Conservation (phyloP, 1,140 invertebrate genomes). For the Leptinotarsa undecemlineata region DNA sequence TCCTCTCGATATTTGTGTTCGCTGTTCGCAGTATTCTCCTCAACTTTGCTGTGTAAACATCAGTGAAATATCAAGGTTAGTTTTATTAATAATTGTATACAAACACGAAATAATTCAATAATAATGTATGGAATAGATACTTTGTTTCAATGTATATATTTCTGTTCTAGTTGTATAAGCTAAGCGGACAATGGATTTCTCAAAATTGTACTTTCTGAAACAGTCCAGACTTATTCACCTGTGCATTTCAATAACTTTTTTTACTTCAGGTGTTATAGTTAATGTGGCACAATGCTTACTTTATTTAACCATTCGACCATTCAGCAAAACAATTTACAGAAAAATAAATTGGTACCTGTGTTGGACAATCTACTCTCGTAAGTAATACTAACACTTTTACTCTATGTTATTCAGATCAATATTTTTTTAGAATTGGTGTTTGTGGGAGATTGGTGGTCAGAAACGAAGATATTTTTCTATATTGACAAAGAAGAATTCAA, state of each 20-base stretch:
- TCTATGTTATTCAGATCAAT: slow-evolving; percentile 21
- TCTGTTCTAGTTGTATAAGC: slow-evolving; percentile 9
- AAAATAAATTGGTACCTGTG: slow-evolving; percentile 90
- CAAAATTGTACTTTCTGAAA: slow-evolving; percentile 58
- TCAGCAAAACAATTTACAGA: slow-evolving; percentile 78
- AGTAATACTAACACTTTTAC: slow-evolving; percentile 60
- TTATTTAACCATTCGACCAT: slow-evolving; percentile 73
- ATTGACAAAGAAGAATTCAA: slow-evolving; percentile 78
- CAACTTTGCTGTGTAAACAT: too few relatives aligned
- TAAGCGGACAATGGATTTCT: slow-evolving; percentile 28
- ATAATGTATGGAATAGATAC: too few relatives aligned
- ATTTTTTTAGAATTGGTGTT: slow-evolving; percentile 80
- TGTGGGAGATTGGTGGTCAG: slow-evolving; percentile 92
- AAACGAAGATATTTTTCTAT: slow-evolving; percentile 73
- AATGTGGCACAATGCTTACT: slow-evolving; percentile 80
- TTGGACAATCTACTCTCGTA: slow-evolving; percentile 88
- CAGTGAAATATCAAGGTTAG: too few relatives aligned
- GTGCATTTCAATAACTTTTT: slow-evolving; percentile 85
- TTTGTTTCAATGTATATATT: background rate
- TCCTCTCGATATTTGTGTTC: too few relatives aligned
- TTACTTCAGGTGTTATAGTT: slow-evolving; percentile 85
- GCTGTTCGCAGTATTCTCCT: too few relatives aligned
- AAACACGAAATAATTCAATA: too few relatives aligned
- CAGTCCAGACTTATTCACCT: slow-evolving; percentile 71
- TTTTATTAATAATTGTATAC: too few relatives aligned